Evolutionary conservation across 2,113 vertebrate species (phyloP).

Genomic region (Dasyurus viverrinus): DNA sequence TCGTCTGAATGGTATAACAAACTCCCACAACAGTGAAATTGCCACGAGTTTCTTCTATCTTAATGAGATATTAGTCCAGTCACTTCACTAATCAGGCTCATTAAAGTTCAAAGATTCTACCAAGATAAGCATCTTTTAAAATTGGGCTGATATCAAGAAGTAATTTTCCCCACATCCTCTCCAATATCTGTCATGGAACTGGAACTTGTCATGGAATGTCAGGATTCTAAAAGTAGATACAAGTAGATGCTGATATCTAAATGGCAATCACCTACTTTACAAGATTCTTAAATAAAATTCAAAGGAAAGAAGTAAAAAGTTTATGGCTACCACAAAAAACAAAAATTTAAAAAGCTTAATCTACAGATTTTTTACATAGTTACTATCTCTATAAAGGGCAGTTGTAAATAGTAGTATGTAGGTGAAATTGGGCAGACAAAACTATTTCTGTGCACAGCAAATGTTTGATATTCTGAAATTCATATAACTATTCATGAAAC

Average conservation of each 20-base stretch:
- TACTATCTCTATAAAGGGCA: background rate
- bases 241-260: background rate
- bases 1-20: background rate
- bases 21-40: background rate
- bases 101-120: background rate
- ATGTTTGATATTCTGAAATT: background rate
- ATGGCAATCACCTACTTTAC: conserved; percentile 2
- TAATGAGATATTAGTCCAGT: background rate
- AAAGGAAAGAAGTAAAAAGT: background rate
- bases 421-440: background rate
- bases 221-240: conserved; percentile 10
- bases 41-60: no score
- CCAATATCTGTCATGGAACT: background rate
- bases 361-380: background rate
- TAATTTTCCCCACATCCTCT: no score
- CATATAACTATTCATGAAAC: background rate
- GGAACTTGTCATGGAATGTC: background rate
- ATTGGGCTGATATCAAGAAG: background rate
- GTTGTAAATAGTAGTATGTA: background rate
- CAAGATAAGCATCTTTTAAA: background rate
- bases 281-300: background rate
- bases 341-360: conserved; percentile 18
- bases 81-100: background rate
- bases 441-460: background rate
- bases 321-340: background rate